Conservation (phyloP, 2,797 vertebrate species). For the Schizothorax lantsangensis region DNA sequence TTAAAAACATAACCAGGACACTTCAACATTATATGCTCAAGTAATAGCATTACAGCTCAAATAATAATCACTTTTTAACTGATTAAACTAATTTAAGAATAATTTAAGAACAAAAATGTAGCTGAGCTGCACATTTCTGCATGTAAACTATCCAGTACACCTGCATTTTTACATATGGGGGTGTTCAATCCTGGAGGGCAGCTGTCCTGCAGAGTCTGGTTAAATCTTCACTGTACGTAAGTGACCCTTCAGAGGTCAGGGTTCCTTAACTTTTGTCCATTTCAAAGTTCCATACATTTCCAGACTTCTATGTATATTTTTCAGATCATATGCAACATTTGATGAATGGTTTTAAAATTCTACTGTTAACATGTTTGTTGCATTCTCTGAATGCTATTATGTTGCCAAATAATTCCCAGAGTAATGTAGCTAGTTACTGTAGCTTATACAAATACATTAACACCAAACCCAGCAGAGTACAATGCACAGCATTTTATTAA, state of each 20-base stretch:
- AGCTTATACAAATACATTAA: neutral
- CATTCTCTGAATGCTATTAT: neutral
- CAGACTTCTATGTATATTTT: neutral
- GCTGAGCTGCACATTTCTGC: neutral
- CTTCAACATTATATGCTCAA: neutral
- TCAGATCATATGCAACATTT: neutral
- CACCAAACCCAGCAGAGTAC: neutral
- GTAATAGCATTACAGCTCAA: too few species aligned
- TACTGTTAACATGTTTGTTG: neutral
- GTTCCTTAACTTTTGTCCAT: neutral
- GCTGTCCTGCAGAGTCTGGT: neutral
- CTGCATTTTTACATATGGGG: neutral
- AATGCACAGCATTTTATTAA: neutral
- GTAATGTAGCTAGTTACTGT: neutral
- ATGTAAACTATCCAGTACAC: neutral
- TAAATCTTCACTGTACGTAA: too few species aligned
- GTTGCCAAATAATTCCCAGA: neutral
- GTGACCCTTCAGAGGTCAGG: neutral
- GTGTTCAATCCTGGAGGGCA: neutral
- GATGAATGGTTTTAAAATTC: neutral
- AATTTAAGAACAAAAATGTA: neutral
- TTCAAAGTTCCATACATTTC: neutral
- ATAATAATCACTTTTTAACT: neutral
- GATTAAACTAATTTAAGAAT: neutral
- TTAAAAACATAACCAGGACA: neutral